Conservation (phyloP, 2,888 invertebrate genomes). For the Neuroscelio doddi region DNA sequence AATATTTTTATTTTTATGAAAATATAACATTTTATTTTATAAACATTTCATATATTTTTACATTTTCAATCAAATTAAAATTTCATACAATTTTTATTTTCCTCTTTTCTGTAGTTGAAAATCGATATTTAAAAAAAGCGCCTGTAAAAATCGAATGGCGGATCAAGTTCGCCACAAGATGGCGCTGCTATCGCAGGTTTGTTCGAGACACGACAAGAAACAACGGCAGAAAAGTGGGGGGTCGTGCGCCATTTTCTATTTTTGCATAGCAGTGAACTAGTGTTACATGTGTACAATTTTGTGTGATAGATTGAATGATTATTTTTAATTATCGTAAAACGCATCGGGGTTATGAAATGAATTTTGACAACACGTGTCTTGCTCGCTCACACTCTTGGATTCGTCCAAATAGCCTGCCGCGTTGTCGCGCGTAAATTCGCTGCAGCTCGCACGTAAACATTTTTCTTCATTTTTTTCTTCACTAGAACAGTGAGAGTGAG, state of each 20-base stretch:
- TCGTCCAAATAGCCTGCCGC: conserved; percentile 46
- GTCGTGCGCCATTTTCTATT: conserved; percentile 70
- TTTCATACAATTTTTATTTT: not conserved
- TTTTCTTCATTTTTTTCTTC: conserved; percentile 34
- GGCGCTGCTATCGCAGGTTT: not conserved
- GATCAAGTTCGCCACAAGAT: not conserved
- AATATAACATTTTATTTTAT: too few species aligned
- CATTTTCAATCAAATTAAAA: not conserved
- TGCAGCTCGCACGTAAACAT: conserved; percentile 41
- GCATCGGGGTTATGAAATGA: conserved; percentile 56
- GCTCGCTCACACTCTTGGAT: conserved; percentile 50
- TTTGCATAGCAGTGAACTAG: conserved; percentile 69
- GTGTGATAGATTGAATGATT: conserved; percentile 62
- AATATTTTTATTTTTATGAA: too few species aligned
- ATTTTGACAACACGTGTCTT: conserved; percentile 56
- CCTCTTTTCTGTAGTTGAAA: too few species aligned
- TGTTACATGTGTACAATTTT: conserved; percentile 66
- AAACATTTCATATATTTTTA: not conserved
- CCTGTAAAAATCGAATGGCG: not conserved
- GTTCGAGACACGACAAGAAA: not conserved
- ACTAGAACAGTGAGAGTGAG: conserved; percentile 10
- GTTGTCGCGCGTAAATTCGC: conserved; percentile 53
- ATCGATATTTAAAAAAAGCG: not conserved
- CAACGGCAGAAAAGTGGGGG: conserved; percentile 51
- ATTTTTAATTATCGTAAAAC: conserved; percentile 47